These are phyloP conservation scores for Dermochelys coriacea DNA, from an alignment of 2,797 vertebrate species.

Conservation along the genomic window DNA sequence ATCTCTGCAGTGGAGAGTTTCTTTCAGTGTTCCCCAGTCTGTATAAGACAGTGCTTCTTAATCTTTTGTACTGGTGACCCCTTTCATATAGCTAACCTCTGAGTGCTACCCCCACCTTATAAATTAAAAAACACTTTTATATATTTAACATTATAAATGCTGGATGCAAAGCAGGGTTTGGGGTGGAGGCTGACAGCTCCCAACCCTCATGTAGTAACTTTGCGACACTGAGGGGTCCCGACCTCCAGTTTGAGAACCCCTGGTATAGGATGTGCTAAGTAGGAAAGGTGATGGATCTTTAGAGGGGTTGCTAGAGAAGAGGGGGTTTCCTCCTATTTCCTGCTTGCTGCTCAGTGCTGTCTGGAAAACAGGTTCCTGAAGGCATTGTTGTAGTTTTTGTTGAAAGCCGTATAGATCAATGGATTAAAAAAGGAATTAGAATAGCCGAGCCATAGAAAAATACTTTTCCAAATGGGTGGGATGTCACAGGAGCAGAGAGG, in stretches of 20 bases:
- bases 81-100: no score
- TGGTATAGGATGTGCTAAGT: neutral
- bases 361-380: slow-evolving; percentile 93
- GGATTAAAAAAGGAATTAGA: slow-evolving; percentile 99
- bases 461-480: slow-evolving; percentile 94
- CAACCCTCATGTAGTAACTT: no score
- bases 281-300: neutral
- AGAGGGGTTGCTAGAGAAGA: neutral
- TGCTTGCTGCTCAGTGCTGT: slow-evolving; percentile 82
- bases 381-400: slow-evolving; percentile 97
- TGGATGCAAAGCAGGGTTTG: no score
- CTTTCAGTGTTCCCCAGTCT: neutral
- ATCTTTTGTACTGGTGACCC: no score
- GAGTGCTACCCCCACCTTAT: no score
- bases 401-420: slow-evolving; percentile 97
- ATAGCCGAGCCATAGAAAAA: slow-evolving; percentile 98
- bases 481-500: slow-evolving; percentile 93
- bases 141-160: no score
- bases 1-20: slow-evolving; percentile 19
- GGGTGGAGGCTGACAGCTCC: no score
- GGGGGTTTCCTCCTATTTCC: neutral
- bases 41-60: neutral
- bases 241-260: no score
- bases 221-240: no score
- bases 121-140: no score